A percentile compares a stretch with the other conserved stretches of the same genome.
phyloP scores from a whole-genome alignment of 2,888 invertebrate species.

The Calameuta filiformis region DNA sequence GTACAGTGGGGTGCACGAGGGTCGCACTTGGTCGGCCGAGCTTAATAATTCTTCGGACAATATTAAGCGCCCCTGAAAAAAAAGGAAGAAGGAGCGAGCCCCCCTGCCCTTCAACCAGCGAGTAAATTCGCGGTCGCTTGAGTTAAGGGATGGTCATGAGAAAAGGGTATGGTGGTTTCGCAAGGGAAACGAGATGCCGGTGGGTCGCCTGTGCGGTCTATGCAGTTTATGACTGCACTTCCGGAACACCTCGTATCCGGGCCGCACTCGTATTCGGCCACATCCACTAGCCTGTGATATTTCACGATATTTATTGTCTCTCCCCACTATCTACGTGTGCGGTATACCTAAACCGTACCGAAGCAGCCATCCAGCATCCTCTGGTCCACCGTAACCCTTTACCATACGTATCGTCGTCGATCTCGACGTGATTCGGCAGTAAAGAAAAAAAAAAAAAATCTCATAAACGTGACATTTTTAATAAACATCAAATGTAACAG shows the following conservation, averaged over 20 bases:
- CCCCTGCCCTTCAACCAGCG: background rate
- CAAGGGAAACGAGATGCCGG: background rate
- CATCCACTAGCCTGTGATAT: conserved; percentile 17
- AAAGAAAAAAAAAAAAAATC: background rate
- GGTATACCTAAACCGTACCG: background rate
- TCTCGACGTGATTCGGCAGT: background rate
- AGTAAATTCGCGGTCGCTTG: background rate
- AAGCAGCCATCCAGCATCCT: background rate
- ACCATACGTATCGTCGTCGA: background rate
- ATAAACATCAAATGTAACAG: background rate
- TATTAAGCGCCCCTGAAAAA: background rate
- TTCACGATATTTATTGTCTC: conserved; percentile 30
- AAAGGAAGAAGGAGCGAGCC: background rate
- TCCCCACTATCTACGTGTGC: background rate
- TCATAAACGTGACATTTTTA: background rate
- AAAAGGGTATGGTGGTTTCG: background rate
- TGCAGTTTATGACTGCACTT: conserved; percentile 33
- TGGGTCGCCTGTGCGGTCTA: background rate
- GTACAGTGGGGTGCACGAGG: background rate
- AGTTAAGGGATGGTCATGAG: background rate
- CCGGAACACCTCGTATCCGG: conserved; percentile 22
- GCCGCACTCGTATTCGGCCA: conserved; percentile 23
- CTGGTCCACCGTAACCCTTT: background rate
- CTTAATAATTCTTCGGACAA: background rate
- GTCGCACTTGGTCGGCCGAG: background rate